Evolutionary conservation across 2,113 vertebrate genomes (phyloP).

Genomic region (Rafetus swinhoei): DNA sequence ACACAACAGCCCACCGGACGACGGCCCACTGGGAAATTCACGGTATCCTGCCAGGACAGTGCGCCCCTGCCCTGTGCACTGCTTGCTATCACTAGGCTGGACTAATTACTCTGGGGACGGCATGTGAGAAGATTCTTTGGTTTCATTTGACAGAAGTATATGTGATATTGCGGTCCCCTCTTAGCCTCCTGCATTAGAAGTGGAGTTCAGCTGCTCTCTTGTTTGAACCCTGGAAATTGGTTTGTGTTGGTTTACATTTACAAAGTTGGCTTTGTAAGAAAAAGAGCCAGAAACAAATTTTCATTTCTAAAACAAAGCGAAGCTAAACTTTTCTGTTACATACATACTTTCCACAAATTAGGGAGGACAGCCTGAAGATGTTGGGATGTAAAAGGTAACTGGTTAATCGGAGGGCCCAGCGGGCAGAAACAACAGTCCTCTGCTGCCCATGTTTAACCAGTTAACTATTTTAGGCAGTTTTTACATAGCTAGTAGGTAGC

Average conservation of each 20-base stretch:
- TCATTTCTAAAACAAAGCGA: background rate
- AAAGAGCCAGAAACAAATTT: background rate
- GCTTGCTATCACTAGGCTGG: background rate
- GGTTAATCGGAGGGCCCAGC: too few relatives aligned
- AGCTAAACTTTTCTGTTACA: conserved; percentile 5
- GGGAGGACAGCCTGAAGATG: background rate
- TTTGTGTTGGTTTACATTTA: conserved; percentile 4
- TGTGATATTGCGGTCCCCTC: background rate
- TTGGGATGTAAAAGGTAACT: too few relatives aligned
- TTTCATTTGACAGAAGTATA: background rate
- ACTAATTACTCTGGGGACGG: background rate
- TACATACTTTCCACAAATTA: background rate
- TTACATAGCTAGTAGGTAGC: background rate
- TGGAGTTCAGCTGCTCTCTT: conserved; percentile 23
- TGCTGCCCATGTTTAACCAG: too few relatives aligned
- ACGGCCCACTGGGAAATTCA: too few relatives aligned
- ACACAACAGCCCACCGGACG: too few relatives aligned
- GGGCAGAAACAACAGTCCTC: too few relatives aligned
- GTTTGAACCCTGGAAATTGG: background rate
- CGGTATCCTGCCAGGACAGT: too few relatives aligned
- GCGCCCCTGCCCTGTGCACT: background rate
- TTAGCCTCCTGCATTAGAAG: conserved; percentile 54
- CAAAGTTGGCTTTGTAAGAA: background rate
- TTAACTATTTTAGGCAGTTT: too few relatives aligned
- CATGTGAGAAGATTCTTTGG: conserved; percentile 23